Base-by-base conservation (phyloP, 2,113 vertebrate species). In the Callipepla californica region DNA sequence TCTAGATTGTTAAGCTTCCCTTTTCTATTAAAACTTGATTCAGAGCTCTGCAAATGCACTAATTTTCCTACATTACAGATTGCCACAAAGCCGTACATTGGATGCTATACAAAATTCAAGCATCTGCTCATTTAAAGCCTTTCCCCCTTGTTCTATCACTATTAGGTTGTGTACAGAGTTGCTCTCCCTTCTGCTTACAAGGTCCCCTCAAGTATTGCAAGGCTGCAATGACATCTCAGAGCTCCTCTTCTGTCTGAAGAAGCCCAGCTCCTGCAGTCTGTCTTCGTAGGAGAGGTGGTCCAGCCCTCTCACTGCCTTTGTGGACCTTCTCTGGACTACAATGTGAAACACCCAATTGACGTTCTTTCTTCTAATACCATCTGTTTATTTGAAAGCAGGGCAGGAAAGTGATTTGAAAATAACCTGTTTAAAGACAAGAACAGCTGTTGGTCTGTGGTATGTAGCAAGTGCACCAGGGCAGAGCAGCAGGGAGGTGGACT, bases 381-480 rank as follows among this genome's bases (percentile, higher is more conserved):
- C 21, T 42, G 15, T 44, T 81, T 70, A 32, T 88, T 90, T 82
- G 30, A 57, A 70, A 4, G 5, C 0, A 0, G 10, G 12, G 19
- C 8, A 47, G 16, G 47, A 72, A 62, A 44, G 2, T 1, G 1
- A 61, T 28, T 78, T 30, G 44, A 9, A 87, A 79, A 78, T 1
- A 72, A 30, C 13, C 18, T 15, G 15, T 3, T 57, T 47, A 15
- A 1, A 78, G 28, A 20, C 2, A 66, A 38, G 2, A 75, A 55
- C 30, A 32, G 30, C 9, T 57, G 53, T 17, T 57, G 3, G 30
- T 36, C 38, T 53, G 45, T 8, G 5, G 4, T 19, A 8, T 5
- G 23, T 3, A 47, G n/a, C 57, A 69, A 57, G 20, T 1, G 38
- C 11, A 8, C 5, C 38, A 1, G 3, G 8, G 1, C 19, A 3